Evolutionary conservation across 1,140 invertebrate species (phyloP), one percentile per base, ranked within the genome.

Genomic region (Saccostrea cuccullata): DNA sequence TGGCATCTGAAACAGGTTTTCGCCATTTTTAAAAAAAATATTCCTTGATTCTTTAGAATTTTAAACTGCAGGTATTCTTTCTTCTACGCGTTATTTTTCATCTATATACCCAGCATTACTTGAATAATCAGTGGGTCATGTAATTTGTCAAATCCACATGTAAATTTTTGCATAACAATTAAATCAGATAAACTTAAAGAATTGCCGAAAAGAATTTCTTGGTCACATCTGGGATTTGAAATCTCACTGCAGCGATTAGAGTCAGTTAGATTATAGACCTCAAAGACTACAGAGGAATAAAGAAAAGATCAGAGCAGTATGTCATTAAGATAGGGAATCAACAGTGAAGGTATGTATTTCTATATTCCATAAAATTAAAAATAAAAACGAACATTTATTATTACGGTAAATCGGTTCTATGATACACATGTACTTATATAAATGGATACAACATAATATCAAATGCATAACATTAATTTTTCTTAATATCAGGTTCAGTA

Each of bases 151-250:
- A 64, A 30, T 77, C 70, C 70, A 77, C 70, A 77, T 77, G 70
- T 77, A 77, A 30, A 77, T 77, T 77, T 77, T 11, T 30, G 70
- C 70, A 77, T 77, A 30, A 77, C 30, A 77, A 77, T 77, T 64
- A 12, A 77, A 77, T 77, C 70, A 77, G 70, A 77, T 77, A 77
- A 77, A 15, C 13, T 30, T 30, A 77, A 77, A 15, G 26, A 36
- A 17, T 26, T 30, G 70, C 26, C 70, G 11, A 77, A 36, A 30
- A 67, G 23, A 12, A 77, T 36, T 23, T 26, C 23, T 11, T 77
- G 9, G 26, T 36, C 13, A 77, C 70, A 77, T 77, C 70, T 77
- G 70, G 23, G 60, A 30, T 36, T 77, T 30, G 26, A 30, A 30
- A 36, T n/a, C n/a, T 20, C 17, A 20, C 17, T 64, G 58, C 58